Conservation (phyloP, 2,797 vertebrate genomes). For the Gadopsis bispinosus region DNA sequence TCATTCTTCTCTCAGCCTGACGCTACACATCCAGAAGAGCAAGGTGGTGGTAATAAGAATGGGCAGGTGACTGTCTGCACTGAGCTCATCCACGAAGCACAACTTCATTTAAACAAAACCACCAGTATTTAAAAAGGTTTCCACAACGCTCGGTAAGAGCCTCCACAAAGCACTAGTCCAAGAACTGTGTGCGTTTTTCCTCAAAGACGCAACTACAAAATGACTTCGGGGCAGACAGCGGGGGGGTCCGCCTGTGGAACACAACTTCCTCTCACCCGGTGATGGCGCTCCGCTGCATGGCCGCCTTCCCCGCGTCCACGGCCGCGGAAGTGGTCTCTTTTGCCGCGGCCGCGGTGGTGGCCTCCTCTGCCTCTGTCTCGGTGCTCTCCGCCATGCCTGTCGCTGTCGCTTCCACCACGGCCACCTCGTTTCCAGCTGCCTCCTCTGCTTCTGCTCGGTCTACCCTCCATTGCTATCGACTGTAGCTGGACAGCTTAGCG, state of each 20-base stretch:
- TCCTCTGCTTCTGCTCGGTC: slow-evolving; percentile 70
- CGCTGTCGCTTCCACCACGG: slow-evolving; percentile 59
- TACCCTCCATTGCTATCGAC: slow-evolving; percentile 73
- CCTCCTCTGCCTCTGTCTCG: slow-evolving; percentile 82
- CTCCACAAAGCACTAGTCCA: fast-evolving
- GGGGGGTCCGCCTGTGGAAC: no score
- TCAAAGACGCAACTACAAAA: background rate
- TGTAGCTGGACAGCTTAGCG: slow-evolving; percentile 36
- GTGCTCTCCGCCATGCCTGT: slow-evolving; percentile 68
- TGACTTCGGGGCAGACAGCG: background rate
- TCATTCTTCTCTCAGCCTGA: background rate
- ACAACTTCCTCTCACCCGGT: slow-evolving; percentile 67
- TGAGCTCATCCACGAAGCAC: background rate
- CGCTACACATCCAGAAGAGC: background rate
- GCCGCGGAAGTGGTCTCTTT: slow-evolving; percentile 80
- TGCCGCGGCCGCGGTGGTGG: slow-evolving; percentile 76
- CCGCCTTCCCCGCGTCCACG: slow-evolving; percentile 72
- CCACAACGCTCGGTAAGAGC: background rate
- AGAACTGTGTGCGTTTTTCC: background rate
- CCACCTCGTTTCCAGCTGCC: slow-evolving; percentile 76
- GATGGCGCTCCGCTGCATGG: slow-evolving; percentile 40
- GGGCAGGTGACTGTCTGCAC: no score
- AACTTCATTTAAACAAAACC: background rate
- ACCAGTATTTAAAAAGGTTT: background rate
- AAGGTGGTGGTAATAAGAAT: no score